These are phyloP conservation scores for Actinostola sp. DNA, from an alignment of 92 coral and sea anemone genomes.

Conservation along the genomic window DNA sequence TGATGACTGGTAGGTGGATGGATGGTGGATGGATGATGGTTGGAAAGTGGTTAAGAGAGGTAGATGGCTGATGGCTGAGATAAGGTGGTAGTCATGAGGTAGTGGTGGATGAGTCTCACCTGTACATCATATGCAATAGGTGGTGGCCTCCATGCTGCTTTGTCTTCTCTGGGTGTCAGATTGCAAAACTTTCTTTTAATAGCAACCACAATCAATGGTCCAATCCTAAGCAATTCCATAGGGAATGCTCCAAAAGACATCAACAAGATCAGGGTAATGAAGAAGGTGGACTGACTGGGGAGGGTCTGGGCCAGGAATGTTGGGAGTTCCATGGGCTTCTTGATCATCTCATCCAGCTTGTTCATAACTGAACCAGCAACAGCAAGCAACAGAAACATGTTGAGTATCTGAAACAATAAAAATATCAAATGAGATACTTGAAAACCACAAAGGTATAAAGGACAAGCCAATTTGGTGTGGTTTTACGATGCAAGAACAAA, in stretches of 20 bases:
- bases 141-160: constrained; percentile 92
- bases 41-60: too few species aligned
- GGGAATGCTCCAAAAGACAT: constrained; percentile 68
- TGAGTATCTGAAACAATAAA: constrained; percentile 68
- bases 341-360: constrained; percentile 41
- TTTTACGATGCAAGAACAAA: too few species aligned
- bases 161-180: constrained; percentile 77
- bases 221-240: constrained; percentile 74
- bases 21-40: too few species aligned
- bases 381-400: constrained; percentile 81
- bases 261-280: constrained; percentile 80
- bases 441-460: too few species aligned
- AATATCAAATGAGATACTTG: neutral
- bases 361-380: constrained; percentile 71
- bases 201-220: constrained; percentile 70
- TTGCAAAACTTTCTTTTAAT: constrained; percentile 78
- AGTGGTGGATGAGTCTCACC: constrained; percentile 58
- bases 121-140: constrained; percentile 65
- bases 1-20: too few species aligned
- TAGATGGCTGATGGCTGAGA: too few species aligned
- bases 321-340: constrained; percentile 74
- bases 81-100: too few species aligned
- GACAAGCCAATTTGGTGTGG: too few species aligned
- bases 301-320: constrained; percentile 70
- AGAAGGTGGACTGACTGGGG: constrained; percentile 88